Base-by-base conservation (phyloP, 2,797 vertebrate genomes). In the Bradypodion pumilum region DNA sequence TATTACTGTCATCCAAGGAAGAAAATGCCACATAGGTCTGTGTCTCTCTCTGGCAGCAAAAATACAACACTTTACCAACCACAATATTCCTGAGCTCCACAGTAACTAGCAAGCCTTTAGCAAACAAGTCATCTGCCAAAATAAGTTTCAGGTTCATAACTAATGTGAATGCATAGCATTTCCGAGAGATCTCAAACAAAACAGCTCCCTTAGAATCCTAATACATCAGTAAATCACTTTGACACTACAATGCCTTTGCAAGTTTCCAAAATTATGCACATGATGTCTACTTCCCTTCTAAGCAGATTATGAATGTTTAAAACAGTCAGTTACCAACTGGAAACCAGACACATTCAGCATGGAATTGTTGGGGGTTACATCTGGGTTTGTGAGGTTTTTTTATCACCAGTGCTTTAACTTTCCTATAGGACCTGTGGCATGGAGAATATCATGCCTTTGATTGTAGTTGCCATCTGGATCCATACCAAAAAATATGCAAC, bases 171-270 rank as follows among this genome's bases (percentile, higher is more conserved):
- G 68, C 66, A 40, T 75, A 21, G n/a, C 23, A 25, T 83, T 27
- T 69, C 65, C 40, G 73, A 52, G 56, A 75, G 56, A n/a, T 62
- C 62, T 32, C 72, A 12, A 44, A 79, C 70, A 52, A 52, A 35
- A 59, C 62, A 66, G 63, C 6, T 74, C 73, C 40, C 35, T 68
- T 74, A 15, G 19, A 49, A 62, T 60, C 35, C 56, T 70, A 60
- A 76, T 80, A 46, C 77, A n/a, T 65, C 37, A 40, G 56, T n/a
- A 79, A 77, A 32, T 44, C 37, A 66, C 42, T n/a, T 0, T 2
- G 82, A 86, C 83, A 89, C 66, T 73, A 81, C 74, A 88, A 84
- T 72, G 75, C 75, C 80, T 89, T 82, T 70, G 66, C 25, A 68
- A 79, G 42, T n/a, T 90, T 80, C 84, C 84, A 88, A 78, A 86